Percentiles rank a stretch among this genome's conserved stretches.
phyloP scores from a whole-genome alignment of 1,140 invertebrate species.

The Bombyx mandarina region DNA sequence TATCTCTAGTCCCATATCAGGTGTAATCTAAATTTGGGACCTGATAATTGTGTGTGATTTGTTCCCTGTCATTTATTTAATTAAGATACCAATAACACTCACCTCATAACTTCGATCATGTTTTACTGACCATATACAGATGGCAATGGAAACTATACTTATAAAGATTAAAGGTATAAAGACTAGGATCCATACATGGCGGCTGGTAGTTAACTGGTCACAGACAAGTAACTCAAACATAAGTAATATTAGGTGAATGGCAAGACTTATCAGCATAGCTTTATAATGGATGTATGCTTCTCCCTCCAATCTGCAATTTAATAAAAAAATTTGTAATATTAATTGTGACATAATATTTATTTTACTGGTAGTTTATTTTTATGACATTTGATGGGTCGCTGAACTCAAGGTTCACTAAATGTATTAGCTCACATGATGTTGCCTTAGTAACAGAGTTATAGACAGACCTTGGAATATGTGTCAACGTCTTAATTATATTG shows the following conservation, averaged over 20 bases:
- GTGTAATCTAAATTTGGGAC: no score
- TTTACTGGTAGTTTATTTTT: no score
- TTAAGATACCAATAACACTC: constrained; percentile 21
- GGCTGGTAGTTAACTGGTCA: constrained; percentile 92
- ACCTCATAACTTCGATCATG: constrained; percentile 97
- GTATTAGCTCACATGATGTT: no score
- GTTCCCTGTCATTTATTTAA: no score
- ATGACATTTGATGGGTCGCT: no score
- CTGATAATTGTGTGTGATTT: no score
- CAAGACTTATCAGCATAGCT: constrained; percentile 95
- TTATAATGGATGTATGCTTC: constrained; percentile 97
- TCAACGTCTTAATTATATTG: no score
- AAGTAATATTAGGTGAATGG: constrained; percentile 92
- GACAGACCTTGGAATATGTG: no score
- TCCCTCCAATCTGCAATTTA: constrained; percentile 84
- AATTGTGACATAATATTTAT: no score
- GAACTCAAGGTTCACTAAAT: no score
- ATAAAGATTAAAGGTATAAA: constrained; percentile 98
- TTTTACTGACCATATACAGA: constrained; percentile 98
- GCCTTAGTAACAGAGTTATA: no score
- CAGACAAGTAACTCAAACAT: constrained; percentile 98
- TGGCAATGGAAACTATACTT: constrained; percentile 94
- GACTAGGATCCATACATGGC: constrained; percentile 94
- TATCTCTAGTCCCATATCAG: no score
- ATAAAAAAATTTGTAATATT: constrained; percentile 3